Percentiles rank a stretch among this genome's conserved stretches.
These are phyloP conservation scores for Urophycis tenuis DNA, from an alignment of 2,797 vertebrate species.

Conservation along the genomic window DNA sequence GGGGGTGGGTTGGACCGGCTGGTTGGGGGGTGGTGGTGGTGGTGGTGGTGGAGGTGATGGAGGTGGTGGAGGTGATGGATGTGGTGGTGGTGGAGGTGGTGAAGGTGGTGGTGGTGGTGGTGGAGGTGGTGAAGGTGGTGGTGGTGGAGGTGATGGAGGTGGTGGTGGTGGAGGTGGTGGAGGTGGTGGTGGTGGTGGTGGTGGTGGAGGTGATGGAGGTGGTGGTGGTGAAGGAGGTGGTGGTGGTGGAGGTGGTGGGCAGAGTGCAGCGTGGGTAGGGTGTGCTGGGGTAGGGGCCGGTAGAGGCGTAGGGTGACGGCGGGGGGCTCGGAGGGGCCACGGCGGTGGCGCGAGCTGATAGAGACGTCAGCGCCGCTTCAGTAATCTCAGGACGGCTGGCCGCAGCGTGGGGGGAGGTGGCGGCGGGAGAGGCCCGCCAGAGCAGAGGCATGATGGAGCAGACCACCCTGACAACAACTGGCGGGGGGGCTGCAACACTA, in stretches of 20 bases:
- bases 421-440: slow-evolving; percentile 66
- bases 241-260: slow-evolving; percentile 57
- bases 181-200: slow-evolving; percentile 29
- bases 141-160: slow-evolving; percentile 50
- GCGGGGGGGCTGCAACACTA: slow-evolving; percentile 70
- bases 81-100: slow-evolving; percentile 44
- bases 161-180: slow-evolving; percentile 24
- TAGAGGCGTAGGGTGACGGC: slow-evolving; percentile 52
- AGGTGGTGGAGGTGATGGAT: slow-evolving; percentile 38
- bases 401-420: slow-evolving; percentile 81
- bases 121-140: slow-evolving; percentile 45
- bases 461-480: slow-evolving; percentile 83
- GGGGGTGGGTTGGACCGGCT: slow-evolving; percentile 29
- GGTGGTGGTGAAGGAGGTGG: too few relatives aligned
- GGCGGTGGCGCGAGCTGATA: slow-evolving; percentile 82
- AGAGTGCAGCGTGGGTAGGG: slow-evolving; percentile 52
- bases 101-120: slow-evolving; percentile 25
- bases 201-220: too few relatives aligned
- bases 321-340: slow-evolving; percentile 71
- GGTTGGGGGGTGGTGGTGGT: slow-evolving; percentile 4
- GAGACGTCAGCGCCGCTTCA: slow-evolving; percentile 90
- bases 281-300: slow-evolving; percentile 28
- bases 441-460: slow-evolving; percentile 81
- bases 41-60: too few relatives aligned
- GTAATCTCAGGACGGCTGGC: slow-evolving; percentile 85